Base-by-base conservation (phyloP, 2,113 vertebrate genomes). In the Chaetodon auriga region DNA sequence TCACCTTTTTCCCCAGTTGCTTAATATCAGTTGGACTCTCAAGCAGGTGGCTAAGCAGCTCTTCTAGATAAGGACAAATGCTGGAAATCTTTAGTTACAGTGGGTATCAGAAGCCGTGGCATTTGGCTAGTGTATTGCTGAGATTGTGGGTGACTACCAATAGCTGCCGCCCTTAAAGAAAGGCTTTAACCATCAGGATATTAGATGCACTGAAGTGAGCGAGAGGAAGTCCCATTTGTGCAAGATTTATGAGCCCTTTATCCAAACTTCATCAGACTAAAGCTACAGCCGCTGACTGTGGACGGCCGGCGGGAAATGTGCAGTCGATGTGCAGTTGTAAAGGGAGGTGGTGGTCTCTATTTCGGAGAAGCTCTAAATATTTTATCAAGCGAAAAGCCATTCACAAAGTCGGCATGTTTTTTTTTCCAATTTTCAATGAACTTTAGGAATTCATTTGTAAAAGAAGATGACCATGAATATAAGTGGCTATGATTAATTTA, bases 221-320 rank as follows among this genome's bases (percentile, higher is more conserved):
- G 13, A 78, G 48, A 64, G 21, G 18, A 13, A 78, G 25, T 15
- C 25, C 13, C 30, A 3, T 70, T 68, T 65, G 23, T 82, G 53
- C 43, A 85, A 75, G 60, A 87, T 90, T 89, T 68, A 87, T 69
- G 63, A 87, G 64, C n/a, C 63, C 64, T 79, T 80, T 58, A 60
- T 14, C 36, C 41, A 79, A 72, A 83, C 71, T 58, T 85, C 53
- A 65, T 78, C 62, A 60, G 72, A 61, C 54, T 12, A 16, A 62
- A 58, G 60, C 72, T 64, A n/a, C 14, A 0, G 60, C 25, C 0
- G 21, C 51, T 60, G 75, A 76, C 21, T 23, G 2, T 7, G 2
- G 35, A 82, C 2, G 3, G 62, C 4, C 43, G 80, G 48, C 23
- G 21, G 14, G 38, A 35, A 72, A 4, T 12, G 19, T 60, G 54